Evolutionary conservation across 2,797 vertebrate genomes (phyloP).

Genomic region (Gila robusta): DNA sequence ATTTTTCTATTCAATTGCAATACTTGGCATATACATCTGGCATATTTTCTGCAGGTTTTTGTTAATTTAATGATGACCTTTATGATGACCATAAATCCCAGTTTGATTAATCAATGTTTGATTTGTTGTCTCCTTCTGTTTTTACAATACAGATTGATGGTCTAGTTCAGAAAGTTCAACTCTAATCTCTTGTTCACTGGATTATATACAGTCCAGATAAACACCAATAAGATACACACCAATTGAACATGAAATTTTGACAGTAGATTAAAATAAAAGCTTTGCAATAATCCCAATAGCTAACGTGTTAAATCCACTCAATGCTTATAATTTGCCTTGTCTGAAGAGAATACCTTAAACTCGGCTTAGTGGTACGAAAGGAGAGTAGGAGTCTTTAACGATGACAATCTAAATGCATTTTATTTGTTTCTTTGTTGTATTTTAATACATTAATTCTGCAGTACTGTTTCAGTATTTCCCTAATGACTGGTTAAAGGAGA

Average conservation of each 20-base stretch:
- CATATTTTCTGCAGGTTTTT: background rate
- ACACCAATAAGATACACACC: background rate
- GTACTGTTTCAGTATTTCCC: background rate
- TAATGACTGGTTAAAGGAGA: background rate
- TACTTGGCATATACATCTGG: background rate
- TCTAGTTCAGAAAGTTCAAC: background rate
- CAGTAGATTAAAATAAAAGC: background rate
- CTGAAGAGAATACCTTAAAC: background rate
- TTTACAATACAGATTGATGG: background rate
- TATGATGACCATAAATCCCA: background rate
- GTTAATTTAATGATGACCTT: background rate
- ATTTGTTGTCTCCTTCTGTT: background rate
- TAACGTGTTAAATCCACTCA: background rate
- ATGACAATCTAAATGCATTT: background rate
- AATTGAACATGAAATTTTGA: background rate
- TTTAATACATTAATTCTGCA: background rate
- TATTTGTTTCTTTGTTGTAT: background rate
- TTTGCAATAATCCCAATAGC: slow-evolving; percentile 8
- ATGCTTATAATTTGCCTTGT: slow-evolving; percentile 2
- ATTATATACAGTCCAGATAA: background rate
- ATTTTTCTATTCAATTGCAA: background rate
- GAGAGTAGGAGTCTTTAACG: background rate
- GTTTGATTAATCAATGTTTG: background rate
- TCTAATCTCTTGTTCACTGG: background rate
- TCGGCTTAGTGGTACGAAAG: background rate